These are phyloP conservation scores for Temnothorax nylanderi DNA, from an alignment of 1,140 invertebrate species.

Conservation along the genomic window DNA sequence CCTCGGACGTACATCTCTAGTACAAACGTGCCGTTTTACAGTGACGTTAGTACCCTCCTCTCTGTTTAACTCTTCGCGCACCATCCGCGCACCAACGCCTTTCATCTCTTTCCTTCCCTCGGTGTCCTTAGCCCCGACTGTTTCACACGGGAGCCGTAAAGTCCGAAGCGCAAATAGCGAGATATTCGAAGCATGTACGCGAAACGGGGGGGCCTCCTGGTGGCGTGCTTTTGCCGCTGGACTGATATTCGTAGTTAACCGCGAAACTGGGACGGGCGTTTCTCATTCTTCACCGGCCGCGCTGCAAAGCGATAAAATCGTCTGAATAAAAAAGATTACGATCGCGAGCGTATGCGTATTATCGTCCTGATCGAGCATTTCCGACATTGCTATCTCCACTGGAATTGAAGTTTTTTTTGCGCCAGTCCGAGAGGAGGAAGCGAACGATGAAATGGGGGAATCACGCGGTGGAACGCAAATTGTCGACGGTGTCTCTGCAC, in stretches of 20 bases:
- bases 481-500: constrained; percentile 17
- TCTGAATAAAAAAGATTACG: constrained; percentile 34
- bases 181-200: constrained; percentile 78
- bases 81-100: not conserved
- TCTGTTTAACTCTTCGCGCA: constrained; percentile 49
- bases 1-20: constrained; percentile 44
- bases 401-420: constrained; percentile 38
- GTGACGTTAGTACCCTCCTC: constrained; percentile 67
- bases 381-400: not conserved
- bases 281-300: constrained; percentile 50
- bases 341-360: constrained; percentile 3
- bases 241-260: constrained; percentile 77
- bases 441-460: not conserved
- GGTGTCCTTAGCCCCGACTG: constrained; percentile 67
- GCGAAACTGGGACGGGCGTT: constrained; percentile 70
- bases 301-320: constrained; percentile 37
- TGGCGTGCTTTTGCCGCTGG: constrained; percentile 38
- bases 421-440: not conserved
- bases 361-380: constrained; percentile 12
- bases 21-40: constrained; percentile 79
- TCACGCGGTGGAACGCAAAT: constrained; percentile 38
- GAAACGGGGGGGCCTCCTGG: constrained; percentile 10
- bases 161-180: constrained; percentile 78
- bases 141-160: constrained; percentile 80
- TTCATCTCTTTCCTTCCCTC: constrained; percentile 27